Conservation (phyloP, 2,888 invertebrate species). For the Belgica antarctica region DNA sequence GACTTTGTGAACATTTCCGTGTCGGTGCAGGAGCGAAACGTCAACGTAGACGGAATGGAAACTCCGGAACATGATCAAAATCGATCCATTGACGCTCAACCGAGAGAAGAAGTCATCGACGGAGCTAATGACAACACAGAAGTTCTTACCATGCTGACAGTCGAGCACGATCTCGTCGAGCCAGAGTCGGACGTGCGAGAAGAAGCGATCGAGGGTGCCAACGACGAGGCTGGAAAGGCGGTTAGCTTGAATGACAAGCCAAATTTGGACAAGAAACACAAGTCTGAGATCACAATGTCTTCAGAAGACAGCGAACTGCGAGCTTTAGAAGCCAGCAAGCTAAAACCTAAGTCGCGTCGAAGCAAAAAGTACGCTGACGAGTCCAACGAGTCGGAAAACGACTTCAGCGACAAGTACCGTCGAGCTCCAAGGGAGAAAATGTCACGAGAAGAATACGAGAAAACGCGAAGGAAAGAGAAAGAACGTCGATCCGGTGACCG, state of each 20-base stretch:
- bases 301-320: constrained; percentile 35
- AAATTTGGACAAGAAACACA: neutral
- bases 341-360: constrained; percentile 2
- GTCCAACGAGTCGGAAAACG: constrained; percentile 23
- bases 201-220: constrained; percentile 58
- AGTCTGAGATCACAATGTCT: neutral
- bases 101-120: constrained; percentile 61
- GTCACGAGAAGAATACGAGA: constrained; percentile 46
- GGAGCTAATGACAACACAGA: constrained; percentile 58
- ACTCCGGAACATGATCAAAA: too few species aligned
- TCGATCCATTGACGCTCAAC: constrained; percentile 48
- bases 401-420: constrained; percentile 20
- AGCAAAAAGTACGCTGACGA: constrained; percentile 31
- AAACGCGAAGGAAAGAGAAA: constrained; percentile 45
- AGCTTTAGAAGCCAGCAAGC: constrained; percentile 33
- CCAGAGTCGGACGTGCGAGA: constrained; percentile 53
- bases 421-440: constrained; percentile 46
- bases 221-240: constrained; percentile 50
- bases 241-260: constrained; percentile 47
- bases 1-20: constrained; percentile 50
- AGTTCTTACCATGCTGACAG: constrained; percentile 50
- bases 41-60: constrained; percentile 38
- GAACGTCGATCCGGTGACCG: too few species aligned
- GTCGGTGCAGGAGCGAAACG: constrained; percentile 48
- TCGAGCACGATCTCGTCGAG: constrained; percentile 23